phyloP scores from a whole-genome alignment of 2,888 invertebrate genomes.

The Acleris literana region DNA sequence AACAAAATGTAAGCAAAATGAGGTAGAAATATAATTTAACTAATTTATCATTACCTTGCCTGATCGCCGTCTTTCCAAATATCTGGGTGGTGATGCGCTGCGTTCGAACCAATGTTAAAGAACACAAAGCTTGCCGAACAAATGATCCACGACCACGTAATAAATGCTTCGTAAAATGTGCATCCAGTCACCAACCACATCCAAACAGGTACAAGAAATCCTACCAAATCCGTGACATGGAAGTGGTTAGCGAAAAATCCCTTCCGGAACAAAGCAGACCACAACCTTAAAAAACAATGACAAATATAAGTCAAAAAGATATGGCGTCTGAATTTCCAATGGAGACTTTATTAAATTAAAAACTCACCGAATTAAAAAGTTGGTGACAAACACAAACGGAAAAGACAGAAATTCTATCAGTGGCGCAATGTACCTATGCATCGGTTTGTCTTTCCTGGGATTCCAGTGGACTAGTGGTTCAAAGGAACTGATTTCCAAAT shows the following conservation, averaged over 20 bases:
- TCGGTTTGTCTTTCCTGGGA: slow-evolving; percentile 83
- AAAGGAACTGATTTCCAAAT: slow-evolving; percentile 87
- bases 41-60: slow-evolving; percentile 70
- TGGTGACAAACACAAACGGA: slow-evolving; percentile 60
- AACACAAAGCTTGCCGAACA: slow-evolving; percentile 85
- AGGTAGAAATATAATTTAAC: too few species aligned
- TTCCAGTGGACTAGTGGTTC: slow-evolving; percentile 88
- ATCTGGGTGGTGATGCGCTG: slow-evolving; percentile 92
- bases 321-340: not conserved
- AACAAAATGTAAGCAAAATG: too few species aligned
- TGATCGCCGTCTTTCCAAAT: slow-evolving; percentile 92
- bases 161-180: slow-evolving; percentile 57
- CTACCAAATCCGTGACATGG: slow-evolving; percentile 64
- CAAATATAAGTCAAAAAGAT: not conserved
- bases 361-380: slow-evolving; percentile 72
- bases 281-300: slow-evolving; percentile 49
- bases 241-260: slow-evolving; percentile 61
- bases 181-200: slow-evolving; percentile 69
- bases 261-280: slow-evolving; percentile 53
- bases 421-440: slow-evolving; percentile 72
- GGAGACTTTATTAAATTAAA: too few species aligned
- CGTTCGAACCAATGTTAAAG: slow-evolving; percentile 86
- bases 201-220: slow-evolving; percentile 68
- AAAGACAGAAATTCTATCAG: slow-evolving; percentile 72
- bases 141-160: slow-evolving; percentile 84